phyloP scores from a whole-genome alignment of 2,797 vertebrate genomes.

The Phaenicophaeus curvirostris region DNA sequence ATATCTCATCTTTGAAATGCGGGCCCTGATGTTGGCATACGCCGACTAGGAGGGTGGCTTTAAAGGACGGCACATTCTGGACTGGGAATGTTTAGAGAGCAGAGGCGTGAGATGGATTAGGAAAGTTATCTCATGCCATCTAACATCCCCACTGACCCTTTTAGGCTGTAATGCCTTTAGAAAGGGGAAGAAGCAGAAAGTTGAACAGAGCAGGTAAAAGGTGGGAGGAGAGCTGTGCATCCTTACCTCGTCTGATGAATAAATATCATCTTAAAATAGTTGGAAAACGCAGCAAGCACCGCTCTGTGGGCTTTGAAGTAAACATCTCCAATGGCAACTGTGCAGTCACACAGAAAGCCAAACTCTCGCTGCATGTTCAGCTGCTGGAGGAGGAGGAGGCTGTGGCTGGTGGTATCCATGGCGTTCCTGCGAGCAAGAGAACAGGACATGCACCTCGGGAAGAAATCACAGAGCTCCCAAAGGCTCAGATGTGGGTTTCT shows the following conservation, averaged over 20 bases:
- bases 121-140: background rate
- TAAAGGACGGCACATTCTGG: background rate
- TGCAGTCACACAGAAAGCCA: slow-evolving; percentile 97
- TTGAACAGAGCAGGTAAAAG: background rate
- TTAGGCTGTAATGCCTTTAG: background rate
- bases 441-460: background rate
- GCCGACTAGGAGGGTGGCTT: background rate
- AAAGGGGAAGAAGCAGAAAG: background rate
- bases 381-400: slow-evolving; percentile 95
- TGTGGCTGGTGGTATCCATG: slow-evolving; percentile 92
- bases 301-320: slow-evolving; percentile 98
- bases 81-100: background rate
- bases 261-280: slow-evolving; percentile 99
- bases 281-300: slow-evolving; percentile 95
- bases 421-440: slow-evolving; percentile 60
- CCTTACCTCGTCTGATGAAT: slow-evolving; percentile 96
- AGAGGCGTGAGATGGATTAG: background rate
- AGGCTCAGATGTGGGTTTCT: background rate
- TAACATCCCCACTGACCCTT: background rate
- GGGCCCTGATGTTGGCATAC: background rate
- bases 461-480: background rate
- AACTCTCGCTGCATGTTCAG: slow-evolving; percentile 97
- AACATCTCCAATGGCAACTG: slow-evolving; percentile 96
- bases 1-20: background rate
- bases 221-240: background rate